These are phyloP conservation scores for Poecile atricapillus DNA, from an alignment of 2,113 vertebrate genomes.

Conservation along the genomic window DNA sequence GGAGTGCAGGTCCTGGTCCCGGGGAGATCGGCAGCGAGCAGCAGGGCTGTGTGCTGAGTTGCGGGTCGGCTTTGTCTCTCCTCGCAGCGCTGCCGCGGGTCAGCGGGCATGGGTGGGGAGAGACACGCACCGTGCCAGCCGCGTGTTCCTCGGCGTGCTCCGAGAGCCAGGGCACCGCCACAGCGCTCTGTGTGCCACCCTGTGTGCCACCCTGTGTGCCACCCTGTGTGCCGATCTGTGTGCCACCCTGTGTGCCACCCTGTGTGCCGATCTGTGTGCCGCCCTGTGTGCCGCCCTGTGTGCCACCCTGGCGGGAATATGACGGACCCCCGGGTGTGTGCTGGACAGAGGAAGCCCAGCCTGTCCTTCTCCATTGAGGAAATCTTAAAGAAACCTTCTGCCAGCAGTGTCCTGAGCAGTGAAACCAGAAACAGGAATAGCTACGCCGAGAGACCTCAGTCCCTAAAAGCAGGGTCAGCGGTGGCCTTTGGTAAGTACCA, in stretches of 20 bases:
- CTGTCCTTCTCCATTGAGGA: constrained; percentile 78
- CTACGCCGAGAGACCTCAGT: neutral
- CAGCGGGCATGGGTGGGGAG: neutral
- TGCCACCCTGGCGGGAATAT: neutral
- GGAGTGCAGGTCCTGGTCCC: neutral
- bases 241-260: fast-evolving
- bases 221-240: no score
- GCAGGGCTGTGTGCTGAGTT: neutral
- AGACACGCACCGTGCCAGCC: neutral
- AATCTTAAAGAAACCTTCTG: constrained; percentile 70
- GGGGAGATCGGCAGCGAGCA: neutral
- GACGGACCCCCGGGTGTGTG: neutral
- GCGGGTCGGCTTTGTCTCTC: neutral
- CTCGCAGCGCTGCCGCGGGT: neutral
- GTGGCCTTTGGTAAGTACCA: constrained; percentile 34
- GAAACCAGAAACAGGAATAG: neutral
- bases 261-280: fast-evolving
- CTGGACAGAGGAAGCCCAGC: constrained; percentile 34
- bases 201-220: fast-evolving
- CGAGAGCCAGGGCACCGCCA: neutral
- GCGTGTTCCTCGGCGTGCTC: neutral
- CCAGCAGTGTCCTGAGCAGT: neutral
- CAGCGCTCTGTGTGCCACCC: neutral
- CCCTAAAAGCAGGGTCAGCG: neutral
- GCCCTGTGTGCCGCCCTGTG: no score